phyloP scores from a whole-genome alignment of 2,797 vertebrate genomes.

The Lepilemur septentrionalis region DNA sequence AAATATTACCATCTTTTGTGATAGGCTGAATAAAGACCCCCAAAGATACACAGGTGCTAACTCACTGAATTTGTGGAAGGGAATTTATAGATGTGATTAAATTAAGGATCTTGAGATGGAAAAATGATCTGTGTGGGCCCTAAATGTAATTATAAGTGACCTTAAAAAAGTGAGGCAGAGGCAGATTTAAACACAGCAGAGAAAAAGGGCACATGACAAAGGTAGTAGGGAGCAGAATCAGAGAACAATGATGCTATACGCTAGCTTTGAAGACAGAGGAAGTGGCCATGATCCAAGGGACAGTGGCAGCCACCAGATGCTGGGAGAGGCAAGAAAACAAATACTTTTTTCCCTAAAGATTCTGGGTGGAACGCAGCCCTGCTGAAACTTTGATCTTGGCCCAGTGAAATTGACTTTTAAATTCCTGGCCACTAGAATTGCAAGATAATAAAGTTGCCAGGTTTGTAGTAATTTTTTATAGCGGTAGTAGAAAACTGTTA shows the following conservation, averaged over 20 bases:
- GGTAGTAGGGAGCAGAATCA: neutral
- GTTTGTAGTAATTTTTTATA: neutral
- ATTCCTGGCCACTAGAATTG: neutral
- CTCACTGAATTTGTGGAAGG: neutral
- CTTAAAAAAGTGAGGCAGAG: neutral
- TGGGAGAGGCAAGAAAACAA: neutral
- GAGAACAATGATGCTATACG: neutral
- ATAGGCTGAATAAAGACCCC: neutral
- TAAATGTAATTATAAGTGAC: neutral
- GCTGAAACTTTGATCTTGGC: neutral
- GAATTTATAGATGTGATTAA: neutral
- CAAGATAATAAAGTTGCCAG: neutral
- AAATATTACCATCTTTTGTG: neutral
- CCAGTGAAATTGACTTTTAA: neutral
- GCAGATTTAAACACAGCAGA: neutral
- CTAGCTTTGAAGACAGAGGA: neutral
- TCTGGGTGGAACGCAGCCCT: neutral
- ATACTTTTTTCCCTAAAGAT: neutral
- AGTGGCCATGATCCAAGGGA: neutral
- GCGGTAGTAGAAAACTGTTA: neutral
- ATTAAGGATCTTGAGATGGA: neutral
- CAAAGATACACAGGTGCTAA: neutral
- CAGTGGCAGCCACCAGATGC: neutral
- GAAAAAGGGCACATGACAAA: neutral
- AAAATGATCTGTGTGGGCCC: rapidly evolving